Evolutionary conservation across 2,113 vertebrate species (phyloP).

Genomic region (Benitochromis conjunctus): DNA sequence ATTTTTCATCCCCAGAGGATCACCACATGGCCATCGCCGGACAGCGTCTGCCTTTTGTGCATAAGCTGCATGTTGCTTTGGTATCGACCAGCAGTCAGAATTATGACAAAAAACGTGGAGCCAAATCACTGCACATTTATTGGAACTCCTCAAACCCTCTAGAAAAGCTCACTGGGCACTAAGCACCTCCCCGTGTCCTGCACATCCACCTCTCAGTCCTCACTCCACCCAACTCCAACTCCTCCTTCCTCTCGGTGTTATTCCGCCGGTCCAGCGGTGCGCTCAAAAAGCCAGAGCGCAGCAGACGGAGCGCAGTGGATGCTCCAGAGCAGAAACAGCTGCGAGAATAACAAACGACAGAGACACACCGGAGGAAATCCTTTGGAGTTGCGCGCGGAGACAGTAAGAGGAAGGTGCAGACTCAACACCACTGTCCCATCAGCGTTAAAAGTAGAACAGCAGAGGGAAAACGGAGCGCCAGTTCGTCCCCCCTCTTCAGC

Average conservation of each 20-base stretch:
- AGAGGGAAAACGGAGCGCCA: conserved; percentile 36
- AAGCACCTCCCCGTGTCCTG: neutral
- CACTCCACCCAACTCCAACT: conserved; percentile 15
- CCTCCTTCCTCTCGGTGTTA: conserved; percentile 4
- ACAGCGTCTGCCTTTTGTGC: neutral
- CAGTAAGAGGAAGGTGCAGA: neutral
- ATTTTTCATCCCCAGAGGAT: neutral
- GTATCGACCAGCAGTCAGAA: neutral
- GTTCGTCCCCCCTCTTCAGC: conserved; percentile 18
- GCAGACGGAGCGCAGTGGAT: neutral
- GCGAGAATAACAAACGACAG: neutral
- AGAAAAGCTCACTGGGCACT: neutral
- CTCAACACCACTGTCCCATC: neutral
- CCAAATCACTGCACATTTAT: neutral
- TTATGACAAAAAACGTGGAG: neutral
- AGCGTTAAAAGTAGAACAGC: neutral
- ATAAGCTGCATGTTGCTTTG: neutral
- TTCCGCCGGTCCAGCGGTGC: conserved; percentile 1
- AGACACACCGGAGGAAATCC: neutral
- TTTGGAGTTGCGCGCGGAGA: neutral
- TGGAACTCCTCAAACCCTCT: neutral
- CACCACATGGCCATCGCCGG: neutral
- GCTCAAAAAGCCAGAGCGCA: conserved; percentile 44
- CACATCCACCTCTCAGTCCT: neutral
- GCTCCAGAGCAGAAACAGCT: neutral